These are phyloP conservation scores for Marronus borbonicus DNA, from an alignment of 2,888 invertebrate genomes.

Conservation along the genomic window DNA sequence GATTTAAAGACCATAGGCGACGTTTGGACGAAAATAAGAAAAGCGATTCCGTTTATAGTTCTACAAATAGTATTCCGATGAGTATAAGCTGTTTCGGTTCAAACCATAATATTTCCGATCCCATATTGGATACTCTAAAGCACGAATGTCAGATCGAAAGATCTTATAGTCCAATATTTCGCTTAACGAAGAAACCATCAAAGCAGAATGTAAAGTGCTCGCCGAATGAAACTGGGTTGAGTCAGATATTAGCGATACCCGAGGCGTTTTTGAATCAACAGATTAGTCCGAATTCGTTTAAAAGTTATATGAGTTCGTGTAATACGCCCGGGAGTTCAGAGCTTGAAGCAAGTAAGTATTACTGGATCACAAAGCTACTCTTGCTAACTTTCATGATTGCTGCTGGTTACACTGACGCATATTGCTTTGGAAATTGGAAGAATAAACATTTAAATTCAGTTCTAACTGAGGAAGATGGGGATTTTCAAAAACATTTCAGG, in stretches of 20 bases:
- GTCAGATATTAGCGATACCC: conserved; percentile 67
- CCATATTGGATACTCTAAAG: conserved; percentile 62
- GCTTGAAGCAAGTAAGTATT: conserved; percentile 48
- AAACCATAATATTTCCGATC: conserved; percentile 61
- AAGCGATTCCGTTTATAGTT: conserved; percentile 42
- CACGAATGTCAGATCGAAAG: conserved; percentile 57
- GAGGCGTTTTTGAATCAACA: conserved; percentile 67
- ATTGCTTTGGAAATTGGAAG: no score
- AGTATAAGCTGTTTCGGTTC: conserved; percentile 56
- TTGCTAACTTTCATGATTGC: background rate
- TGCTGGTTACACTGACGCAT: background rate
- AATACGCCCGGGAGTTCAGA: conserved; percentile 43
- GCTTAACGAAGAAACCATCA: conserved; percentile 38
- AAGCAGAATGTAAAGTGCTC: conserved; percentile 32
- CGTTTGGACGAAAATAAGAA: conserved; percentile 40
- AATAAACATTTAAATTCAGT: no score
- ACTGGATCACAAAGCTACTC: background rate
- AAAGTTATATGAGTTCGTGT: conserved; percentile 51
- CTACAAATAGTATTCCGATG: conserved; percentile 45
- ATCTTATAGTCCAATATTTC: conserved; percentile 56
- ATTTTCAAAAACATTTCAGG: no score
- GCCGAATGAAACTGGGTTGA: conserved; percentile 61
- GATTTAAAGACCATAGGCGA: background rate
- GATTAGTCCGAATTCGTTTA: conserved; percentile 58
- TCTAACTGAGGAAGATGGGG: no score